Evolutionary conservation across 2,113 vertebrate species (phyloP).

Genomic region (Albula glossodonta): DNA sequence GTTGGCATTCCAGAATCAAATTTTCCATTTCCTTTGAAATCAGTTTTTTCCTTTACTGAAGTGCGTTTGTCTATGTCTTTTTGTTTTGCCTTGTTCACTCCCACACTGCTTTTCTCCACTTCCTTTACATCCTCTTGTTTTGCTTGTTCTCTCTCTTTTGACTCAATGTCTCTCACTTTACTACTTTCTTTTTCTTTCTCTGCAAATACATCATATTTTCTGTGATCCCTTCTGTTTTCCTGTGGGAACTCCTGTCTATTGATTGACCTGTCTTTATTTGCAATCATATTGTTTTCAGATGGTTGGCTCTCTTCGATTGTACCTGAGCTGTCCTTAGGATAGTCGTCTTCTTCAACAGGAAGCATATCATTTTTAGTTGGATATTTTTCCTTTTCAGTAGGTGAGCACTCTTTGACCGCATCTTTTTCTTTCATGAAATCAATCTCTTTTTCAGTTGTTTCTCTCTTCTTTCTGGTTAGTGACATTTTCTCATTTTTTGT

Average conservation of each 20-base stretch:
- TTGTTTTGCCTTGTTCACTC: conserved; percentile 15
- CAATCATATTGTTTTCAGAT: neutral
- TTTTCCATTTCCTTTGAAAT: conserved; percentile 17
- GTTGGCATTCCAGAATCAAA: neutral
- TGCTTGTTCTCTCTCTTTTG: conserved; percentile 15
- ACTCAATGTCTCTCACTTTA: neutral
- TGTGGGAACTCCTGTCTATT: conserved; percentile 36
- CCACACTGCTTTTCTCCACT: neutral
- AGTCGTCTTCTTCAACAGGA: neutral
- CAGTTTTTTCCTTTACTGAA: neutral
- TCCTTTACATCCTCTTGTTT: conserved; percentile 31
- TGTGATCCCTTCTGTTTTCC: conserved; percentile 48
- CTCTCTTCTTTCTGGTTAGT: conserved; percentile 21
- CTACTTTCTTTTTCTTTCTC: conserved; percentile 27
- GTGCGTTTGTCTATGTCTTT: conserved; percentile 20
- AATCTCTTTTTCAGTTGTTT: neutral
- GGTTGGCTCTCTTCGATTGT: neutral
- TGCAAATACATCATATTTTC: conserved; percentile 39
- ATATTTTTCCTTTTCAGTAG: neutral
- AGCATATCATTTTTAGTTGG: neutral
- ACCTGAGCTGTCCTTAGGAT: neutral
- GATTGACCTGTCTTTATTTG: neutral
- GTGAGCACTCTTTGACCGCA: neutral
- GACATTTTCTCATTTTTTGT: conserved; percentile 37
- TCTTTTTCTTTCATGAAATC: neutral